Conservation (phyloP, 2,797 vertebrate genomes). For the Sorex maritimensis region DNA sequence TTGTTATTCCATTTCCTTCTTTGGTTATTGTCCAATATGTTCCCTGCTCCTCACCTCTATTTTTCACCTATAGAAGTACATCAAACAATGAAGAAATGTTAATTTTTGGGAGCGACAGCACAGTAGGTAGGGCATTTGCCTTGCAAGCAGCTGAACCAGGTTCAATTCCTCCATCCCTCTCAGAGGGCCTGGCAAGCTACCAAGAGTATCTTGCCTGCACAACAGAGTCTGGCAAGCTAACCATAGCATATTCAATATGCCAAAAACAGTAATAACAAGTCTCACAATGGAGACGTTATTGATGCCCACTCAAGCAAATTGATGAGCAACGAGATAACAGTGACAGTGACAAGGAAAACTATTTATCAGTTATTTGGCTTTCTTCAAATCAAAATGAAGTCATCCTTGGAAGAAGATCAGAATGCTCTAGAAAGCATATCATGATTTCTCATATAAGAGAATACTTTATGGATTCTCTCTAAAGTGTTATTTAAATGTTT, state of each 20-base stretch:
- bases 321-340: no score
- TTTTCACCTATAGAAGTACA: background rate
- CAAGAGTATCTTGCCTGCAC: no score
- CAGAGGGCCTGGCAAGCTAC: no score
- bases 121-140: no score
- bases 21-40: background rate
- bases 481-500: background rate
- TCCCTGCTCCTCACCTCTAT: background rate
- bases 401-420: conserved; percentile 42
- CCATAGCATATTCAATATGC: no score
- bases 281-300: no score
- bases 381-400: conserved; percentile 44
- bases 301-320: no score
- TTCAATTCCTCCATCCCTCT: no score
- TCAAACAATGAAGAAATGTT: background rate
- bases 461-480: background rate
- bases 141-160: no score
- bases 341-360: background rate
- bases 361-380: conserved; percentile 49
- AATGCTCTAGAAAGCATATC: conserved; percentile 34
- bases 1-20: conserved; percentile 15
- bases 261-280: no score
- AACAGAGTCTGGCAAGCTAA: no score
- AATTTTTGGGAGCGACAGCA: conserved; percentile 10
- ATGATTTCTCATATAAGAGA: background rate